Evolutionary conservation across 1,140 invertebrate genomes (phyloP), one percentile per base, ranked within the genome.

Genomic region (Achatina immaculata): DNA sequence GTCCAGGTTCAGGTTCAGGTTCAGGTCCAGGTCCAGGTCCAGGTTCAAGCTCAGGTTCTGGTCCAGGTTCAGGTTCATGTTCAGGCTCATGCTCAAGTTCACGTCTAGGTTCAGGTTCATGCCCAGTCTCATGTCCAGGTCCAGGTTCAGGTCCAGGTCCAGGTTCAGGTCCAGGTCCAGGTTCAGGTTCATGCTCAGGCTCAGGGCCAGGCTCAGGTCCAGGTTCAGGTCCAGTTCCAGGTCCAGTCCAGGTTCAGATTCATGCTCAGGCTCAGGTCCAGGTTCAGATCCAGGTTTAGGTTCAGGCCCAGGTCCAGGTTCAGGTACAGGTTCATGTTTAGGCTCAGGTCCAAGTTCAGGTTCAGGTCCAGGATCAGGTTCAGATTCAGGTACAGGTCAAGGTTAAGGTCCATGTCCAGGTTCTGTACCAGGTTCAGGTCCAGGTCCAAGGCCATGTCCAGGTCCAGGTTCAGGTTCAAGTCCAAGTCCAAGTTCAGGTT

Each of bases 181-280:
- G 68, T 45, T 72, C 81, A 55, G 65, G 58, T 45, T 85, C 83
- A 24, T 80, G 62, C 38, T 78, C 74, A 43, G 83, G 45, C 66
- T 83, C 83, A 62, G 82, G 71, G 65, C 85, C 84, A 42, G 84
- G 62, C 43, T 75, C 68, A 55, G 83, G n/a, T n/a, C n/a, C n/a
- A n/a, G n/a, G n/a, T n/a, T n/a, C n/a, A n/a, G n/a, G n/a, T n/a
- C n/a, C n/a, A n/a, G n/a, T n/a, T n/a, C n/a, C n/a, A n/a, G n/a
- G n/a, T n/a, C n/a, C n/a, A n/a, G n/a, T 28, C 74, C 78, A 71
- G 78, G 43, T 34, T 73, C 78, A 74, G 36, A 3, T 34, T 3
- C 75, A 34, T 34, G 11, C 51, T 77, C 75, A 65, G 11, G 16
- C n/a, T 68, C 21, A n/a, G 11, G 11, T 0, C 0, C 75, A 65